Base-by-base conservation (phyloP, 2,888 invertebrate species). In the Esperia sulphurella region DNA sequence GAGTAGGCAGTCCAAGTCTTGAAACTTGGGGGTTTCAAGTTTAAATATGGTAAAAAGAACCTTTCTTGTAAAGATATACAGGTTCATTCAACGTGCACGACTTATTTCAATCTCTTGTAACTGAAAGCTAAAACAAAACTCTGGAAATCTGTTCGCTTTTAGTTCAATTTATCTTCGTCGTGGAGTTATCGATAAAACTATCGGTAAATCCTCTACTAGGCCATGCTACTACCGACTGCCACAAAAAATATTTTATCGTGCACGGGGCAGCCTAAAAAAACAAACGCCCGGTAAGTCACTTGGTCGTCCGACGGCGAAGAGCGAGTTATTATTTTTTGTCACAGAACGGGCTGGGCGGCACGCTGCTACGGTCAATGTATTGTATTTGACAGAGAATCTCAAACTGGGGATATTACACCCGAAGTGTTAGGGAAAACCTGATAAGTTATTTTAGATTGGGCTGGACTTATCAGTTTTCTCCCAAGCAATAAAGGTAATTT, bases 201-300 rank as follows among this genome's bases (percentile, higher is more conserved):
- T 79, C 76, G 76, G 77, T 49, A 49, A 38, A 46, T 75, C 67
- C 48, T 78, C 43, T 9, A 53, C 70, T 73, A 60, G 45, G 40
- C 35, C 49, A 63, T 59, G 85, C 87, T 88, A 87, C 85, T 82
- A 82, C 83, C 85, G 87, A 87, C 85, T 82, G 83, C 83, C 85
- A 88, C 88, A 89, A 89, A 90, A 86, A 89, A 88, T 79, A 74
- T 77, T 85, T 88, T 85, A 87, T 87, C 86, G 80, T 85, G 80
- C 79, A 71, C 82, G 79, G 82, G 80, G 78, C 82, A 83, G 81
- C 79, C 79, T 85, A 88, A 88, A 89, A 86, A 87, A 88, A 84
- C 85, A 83, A 80, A 81, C 76, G 79, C 70, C 66, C 83, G 77
- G 88, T 88, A 88, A 86, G 86, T 88, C 86, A 88, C 87, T 85